Percentiles rank a stretch among this genome's conserved stretches.
These are phyloP conservation scores for Cyanoramphus novaezelandiae DNA, from an alignment of 2,113 vertebrate species.

Conservation along the genomic window DNA sequence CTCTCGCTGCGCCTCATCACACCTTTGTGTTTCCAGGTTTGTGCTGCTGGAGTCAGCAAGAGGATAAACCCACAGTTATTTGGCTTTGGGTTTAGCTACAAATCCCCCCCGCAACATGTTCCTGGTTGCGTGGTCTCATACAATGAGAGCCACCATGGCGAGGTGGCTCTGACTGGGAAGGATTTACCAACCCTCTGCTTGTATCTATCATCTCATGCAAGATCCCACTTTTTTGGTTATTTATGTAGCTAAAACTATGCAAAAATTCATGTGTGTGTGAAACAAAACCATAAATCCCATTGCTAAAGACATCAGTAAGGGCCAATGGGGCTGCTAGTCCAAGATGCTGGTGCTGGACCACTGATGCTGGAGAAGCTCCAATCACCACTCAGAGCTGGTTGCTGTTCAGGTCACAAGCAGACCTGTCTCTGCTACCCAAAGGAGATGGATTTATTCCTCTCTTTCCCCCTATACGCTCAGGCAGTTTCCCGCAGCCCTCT, in stretches of 20 bases:
- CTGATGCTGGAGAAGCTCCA: neutral
- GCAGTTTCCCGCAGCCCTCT: neutral
- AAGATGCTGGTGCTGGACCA: neutral
- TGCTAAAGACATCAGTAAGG: neutral
- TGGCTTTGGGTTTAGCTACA: neutral
- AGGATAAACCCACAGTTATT: neutral
- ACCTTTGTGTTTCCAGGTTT: neutral
- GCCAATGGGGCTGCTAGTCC: fast-evolving
- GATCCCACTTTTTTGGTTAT: neutral
- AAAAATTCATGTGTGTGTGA: neutral
- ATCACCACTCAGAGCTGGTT: neutral
- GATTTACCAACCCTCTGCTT: neutral
- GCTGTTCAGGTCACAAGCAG: neutral
- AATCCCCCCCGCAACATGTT: fast-evolving
- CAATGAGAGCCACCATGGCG: fast-evolving
- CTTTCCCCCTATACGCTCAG: neutral
- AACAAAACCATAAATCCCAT: neutral
- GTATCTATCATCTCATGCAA: neutral
- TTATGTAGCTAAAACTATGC: neutral
- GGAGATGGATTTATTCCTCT: neutral
- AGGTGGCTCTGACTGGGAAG: neutral
- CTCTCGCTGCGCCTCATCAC: neutral
- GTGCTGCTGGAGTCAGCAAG: neutral
- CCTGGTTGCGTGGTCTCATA: neutral
- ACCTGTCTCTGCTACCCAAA: neutral